Evolutionary conservation across 2,888 invertebrate genomes (phyloP), one percentile per base, ranked within the genome.

Genomic region (Poecilobothrus nobilitatus): DNA sequence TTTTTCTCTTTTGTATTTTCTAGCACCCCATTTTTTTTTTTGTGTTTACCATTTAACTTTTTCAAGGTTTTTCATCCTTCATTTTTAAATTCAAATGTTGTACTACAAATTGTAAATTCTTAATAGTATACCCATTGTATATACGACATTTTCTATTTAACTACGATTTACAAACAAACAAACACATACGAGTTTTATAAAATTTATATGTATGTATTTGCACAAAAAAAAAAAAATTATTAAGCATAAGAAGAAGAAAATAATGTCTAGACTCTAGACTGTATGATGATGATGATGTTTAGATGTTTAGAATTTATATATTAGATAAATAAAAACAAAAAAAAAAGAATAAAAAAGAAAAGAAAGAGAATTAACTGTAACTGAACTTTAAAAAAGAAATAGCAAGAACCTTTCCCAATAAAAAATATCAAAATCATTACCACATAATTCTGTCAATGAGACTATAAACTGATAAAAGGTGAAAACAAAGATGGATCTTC

Each of bases 301-400:
- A 53, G 53, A 53, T 53, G 53, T 53, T 53, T 53, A 53, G 53
- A 53, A 53, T 53, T 53, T 53, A 53, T 53, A 53, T 53, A 53
- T 15, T 18, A 53, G 12, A 18, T 53, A 53, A 18, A 53, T 6
- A n/a, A n/a, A 53, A n/a, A 53, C 12, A 53, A 53, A 18, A 53
- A n/a, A 18, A 18, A 53, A 53, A 53, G 3, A 2, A 53, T 2
- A 53, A 18, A 18, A 18, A 18, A 2, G 2, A 53, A 18, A 53
- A 53, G n/a, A 53, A 15, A 53, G 18, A 53, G 15, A 53, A n/a
- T n/a, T n/a, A n/a, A 53, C 6, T 53, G n/a, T 53, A 37, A 10
- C 8, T 10, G 37, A 37, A 37, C 37, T 10, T 2, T 27, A 27
- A 27, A 27, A 27, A 27, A 27, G 27, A 27, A 27, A 27, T 27